Evolutionary conservation across 2,113 vertebrate genomes (phyloP).

Genomic region (Rhynchopsitta pachyrhyncha): DNA sequence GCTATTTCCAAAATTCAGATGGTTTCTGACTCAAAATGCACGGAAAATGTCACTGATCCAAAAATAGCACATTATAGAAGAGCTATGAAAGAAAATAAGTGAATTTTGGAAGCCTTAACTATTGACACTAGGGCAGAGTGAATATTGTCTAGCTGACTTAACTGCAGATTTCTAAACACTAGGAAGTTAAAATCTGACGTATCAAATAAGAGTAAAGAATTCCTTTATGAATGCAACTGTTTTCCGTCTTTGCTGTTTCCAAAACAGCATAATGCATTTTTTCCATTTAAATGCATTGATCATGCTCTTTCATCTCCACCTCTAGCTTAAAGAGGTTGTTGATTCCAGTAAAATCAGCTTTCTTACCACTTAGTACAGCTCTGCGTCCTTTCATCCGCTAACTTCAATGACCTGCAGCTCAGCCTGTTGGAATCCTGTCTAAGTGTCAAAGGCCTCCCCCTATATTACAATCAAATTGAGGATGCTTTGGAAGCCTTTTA

Average conservation of each 20-base stretch:
- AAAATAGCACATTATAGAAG: not conserved
- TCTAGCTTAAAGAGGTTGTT: not conserved
- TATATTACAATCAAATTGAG: not conserved
- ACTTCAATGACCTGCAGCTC: not conserved
- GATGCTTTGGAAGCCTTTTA: not conserved
- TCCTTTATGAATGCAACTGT: not conserved
- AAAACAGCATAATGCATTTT: not conserved
- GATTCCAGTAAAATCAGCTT: not conserved
- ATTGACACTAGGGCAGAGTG: not conserved
- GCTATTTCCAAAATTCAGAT: not conserved
- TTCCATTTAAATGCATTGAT: not conserved
- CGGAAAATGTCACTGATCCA: not conserved
- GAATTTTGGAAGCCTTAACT: not conserved
- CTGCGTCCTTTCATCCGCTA: not conserved
- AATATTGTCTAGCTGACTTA: not conserved
- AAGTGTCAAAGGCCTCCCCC: not conserved
- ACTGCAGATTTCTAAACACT: not conserved
- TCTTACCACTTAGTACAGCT: not conserved
- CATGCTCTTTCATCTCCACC: not conserved
- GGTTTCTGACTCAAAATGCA: not conserved
- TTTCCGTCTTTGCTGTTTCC: not conserved
- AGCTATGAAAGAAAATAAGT: not conserved
- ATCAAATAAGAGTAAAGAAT: not conserved
- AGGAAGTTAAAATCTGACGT: not conserved
- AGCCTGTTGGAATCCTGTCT: not conserved